phyloP scores from a whole-genome alignment of 2,797 vertebrate genomes.

The Erethizon dorsatum region DNA sequence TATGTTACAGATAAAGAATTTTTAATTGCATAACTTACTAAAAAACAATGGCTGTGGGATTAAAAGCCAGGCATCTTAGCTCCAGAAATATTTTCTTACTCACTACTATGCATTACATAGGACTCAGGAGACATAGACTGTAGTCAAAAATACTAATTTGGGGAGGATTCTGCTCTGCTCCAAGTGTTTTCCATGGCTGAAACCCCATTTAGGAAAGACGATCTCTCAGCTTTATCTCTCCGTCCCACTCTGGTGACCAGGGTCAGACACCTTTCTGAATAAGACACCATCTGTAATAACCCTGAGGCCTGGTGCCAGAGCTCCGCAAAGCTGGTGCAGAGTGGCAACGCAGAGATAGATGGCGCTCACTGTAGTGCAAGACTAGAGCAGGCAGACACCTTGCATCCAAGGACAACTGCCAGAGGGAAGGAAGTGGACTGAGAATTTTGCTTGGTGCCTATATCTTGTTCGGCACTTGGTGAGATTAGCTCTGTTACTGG shows the following conservation, averaged over 20 bases:
- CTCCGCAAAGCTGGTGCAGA: background rate
- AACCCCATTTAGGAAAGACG: background rate
- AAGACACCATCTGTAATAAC: background rate
- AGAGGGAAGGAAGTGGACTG: background rate
- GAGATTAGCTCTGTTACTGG: background rate
- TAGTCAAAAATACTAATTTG: slow-evolving; percentile 29
- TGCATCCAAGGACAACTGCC: background rate
- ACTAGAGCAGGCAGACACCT: background rate
- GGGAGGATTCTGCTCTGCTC: background rate
- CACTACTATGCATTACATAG: background rate
- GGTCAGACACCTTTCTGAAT: too few species aligned
- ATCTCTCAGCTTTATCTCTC: background rate
- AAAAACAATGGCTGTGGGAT: slow-evolving; percentile 37
- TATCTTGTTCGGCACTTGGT: background rate
- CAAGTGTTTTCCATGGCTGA: background rate
- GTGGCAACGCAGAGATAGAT: background rate
- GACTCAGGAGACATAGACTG: background rate
- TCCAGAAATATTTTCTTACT: slow-evolving; percentile 8
- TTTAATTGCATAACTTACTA: slow-evolving; percentile 35
- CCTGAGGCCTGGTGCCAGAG: background rate
- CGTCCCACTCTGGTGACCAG: background rate
- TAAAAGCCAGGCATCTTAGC: slow-evolving; percentile 16
- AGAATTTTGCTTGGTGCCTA: background rate
- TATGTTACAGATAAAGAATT: background rate
- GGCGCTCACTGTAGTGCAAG: background rate